Conservation (phyloP, 92 coral and sea anemone genomes). For the Parazoanthus darwini region DNA sequence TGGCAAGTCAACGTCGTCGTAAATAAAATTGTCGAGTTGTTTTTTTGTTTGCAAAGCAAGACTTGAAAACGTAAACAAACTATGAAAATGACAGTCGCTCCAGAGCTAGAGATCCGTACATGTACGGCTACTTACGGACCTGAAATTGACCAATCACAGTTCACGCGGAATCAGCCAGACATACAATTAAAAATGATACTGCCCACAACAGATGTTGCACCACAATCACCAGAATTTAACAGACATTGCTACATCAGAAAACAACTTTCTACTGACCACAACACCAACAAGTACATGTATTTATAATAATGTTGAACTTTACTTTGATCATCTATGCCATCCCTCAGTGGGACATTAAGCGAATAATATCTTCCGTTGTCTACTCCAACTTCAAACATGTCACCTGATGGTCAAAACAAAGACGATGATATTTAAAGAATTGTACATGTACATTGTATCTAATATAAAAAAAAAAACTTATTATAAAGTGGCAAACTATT, state of each 20-base stretch:
- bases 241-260: too few species aligned
- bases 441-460: not conserved
- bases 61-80: too few species aligned
- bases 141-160: too few species aligned
- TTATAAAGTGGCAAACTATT: not conserved
- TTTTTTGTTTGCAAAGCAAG: too few species aligned
- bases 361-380: slow-evolving; percentile 93
- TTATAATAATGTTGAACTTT: slow-evolving; percentile 1
- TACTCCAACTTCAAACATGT: slow-evolving; percentile 96
- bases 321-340: slow-evolving; percentile 98
- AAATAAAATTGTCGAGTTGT: too few species aligned
- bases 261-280: not conserved
- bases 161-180: too few species aligned
- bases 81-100: too few species aligned
- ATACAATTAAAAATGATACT: not conserved
- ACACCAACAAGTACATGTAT: not conserved
- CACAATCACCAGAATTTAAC: not conserved
- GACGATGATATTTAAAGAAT: not conserved
- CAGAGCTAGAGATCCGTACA: too few species aligned
- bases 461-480: too few species aligned
- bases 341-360: slow-evolving; percentile 90
- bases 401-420: slow-evolving; percentile 59
- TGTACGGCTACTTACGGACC: too few species aligned
- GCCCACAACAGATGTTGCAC: not conserved
- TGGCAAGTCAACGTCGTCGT: too few species aligned